Evolutionary conservation across 2,888 invertebrate species (phyloP), one percentile per base, ranked within the genome.

Genomic region (Hirtodrosophila confusa): DNA sequence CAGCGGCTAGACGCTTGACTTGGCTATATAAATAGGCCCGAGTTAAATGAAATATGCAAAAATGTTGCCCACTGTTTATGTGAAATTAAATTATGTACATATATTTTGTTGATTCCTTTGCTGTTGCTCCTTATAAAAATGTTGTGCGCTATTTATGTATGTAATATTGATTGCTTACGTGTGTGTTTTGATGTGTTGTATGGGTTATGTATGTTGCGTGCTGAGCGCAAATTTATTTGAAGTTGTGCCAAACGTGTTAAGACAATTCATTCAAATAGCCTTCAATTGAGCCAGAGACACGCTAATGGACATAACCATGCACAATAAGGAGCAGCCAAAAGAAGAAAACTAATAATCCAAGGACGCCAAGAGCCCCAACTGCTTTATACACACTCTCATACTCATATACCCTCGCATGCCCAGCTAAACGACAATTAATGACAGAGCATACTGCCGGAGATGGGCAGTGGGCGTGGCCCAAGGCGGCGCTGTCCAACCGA

Each of bases 301-400:
- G 75, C 66, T 77, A 82, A 84, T 84, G 80, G 72, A 72, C 65
- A 72, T 77, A 84, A 84, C 80, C 80, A 83, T 77, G 79, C 72
- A 43, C 33, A 41, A 35, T 44, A 31, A 31, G 17, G 17, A 17
- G 1, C 17, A 17, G 17, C 17, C 17, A 31, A 8, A 31, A 31
- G 9, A 31, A 27, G 27, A 27, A 27, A 27, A 35, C 10, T 43
- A 37, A 51, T 24, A 63, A 37, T 47, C 57, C 49, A 63, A 56
- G 63, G 44, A 56, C 49, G 17, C 7, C 37, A 29, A 27, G 11
- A 27, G 31, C 7, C 7, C 31, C 8, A 4, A 9, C 6, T 27
- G 31, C 31, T 31, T 11, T 27, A 44, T 29, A 68, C 48, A 65
- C 53, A 17, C 41, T 29, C 36, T 3, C 35, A 45, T 40, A 40